These are phyloP conservation scores for Oxycera nigricornis DNA, from an alignment of 2,888 invertebrate species.

Conservation along the genomic window DNA sequence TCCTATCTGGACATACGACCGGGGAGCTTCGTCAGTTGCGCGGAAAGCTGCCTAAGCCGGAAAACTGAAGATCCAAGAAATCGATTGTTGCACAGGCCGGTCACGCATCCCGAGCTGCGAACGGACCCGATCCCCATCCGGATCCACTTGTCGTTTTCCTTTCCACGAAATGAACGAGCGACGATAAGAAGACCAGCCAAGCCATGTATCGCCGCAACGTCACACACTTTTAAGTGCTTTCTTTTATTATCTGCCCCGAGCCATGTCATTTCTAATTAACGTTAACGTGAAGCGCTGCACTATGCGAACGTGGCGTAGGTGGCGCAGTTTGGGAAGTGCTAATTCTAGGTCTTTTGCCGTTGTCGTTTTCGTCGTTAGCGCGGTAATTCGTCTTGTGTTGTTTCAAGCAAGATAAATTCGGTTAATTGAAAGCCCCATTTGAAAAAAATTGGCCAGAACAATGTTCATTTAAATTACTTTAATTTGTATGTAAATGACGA, in stretches of 20 bases:
- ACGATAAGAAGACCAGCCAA: conserved; percentile 1
- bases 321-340: conserved; percentile 28
- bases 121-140: not conserved
- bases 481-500: conserved; percentile 21
- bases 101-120: not conserved
- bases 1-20: conserved; percentile 1
- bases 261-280: conserved; percentile 38
- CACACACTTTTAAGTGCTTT: conserved; percentile 37
- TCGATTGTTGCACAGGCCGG: too few relatives aligned
- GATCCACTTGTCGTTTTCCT: too few relatives aligned
- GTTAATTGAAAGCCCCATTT: conserved; percentile 27
- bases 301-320: conserved; percentile 22
- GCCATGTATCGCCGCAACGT: conserved; percentile 4
- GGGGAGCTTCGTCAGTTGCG: not conserved
- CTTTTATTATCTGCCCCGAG: conserved; percentile 35
- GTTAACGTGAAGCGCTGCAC: conserved; percentile 31
- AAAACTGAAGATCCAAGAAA: conserved; percentile 14
- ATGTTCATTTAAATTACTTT: conserved; percentile 14
- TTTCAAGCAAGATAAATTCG: conserved; percentile 22
- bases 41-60: not conserved
- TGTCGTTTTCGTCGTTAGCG: conserved; percentile 2
- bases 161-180: not conserved
- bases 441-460: not conserved
- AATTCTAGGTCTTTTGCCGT: conserved; percentile 27
- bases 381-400: conserved; percentile 16